Evolutionary conservation across 2,797 vertebrate species (phyloP).

Genomic region (Hyperoplus lanceolatus): DNA sequence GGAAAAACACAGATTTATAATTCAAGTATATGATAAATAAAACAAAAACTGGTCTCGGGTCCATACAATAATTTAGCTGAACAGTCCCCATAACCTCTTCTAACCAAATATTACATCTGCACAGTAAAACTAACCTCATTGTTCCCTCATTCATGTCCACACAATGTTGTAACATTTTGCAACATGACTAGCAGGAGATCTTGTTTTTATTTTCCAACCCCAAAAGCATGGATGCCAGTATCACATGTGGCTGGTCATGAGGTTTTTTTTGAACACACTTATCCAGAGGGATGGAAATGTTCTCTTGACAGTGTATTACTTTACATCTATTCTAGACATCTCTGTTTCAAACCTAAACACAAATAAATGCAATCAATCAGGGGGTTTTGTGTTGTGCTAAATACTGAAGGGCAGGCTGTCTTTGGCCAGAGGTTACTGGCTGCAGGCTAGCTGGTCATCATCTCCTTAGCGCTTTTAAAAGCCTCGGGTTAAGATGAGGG

Average conservation of each 20-base stretch:
- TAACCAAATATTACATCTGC: background rate
- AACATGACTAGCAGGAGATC: background rate
- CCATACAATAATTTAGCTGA: too few relatives aligned
- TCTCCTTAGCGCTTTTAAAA: slow-evolving; percentile 26
- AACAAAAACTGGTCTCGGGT: too few relatives aligned
- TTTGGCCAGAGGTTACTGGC: slow-evolving; percentile 21
- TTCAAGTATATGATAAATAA: too few relatives aligned
- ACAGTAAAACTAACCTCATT: background rate
- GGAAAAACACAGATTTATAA: background rate
- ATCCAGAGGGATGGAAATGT: background rate
- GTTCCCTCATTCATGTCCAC: background rate
- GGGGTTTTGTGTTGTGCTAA: slow-evolving; percentile 15
- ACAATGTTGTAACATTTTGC: background rate
- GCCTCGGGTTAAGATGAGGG: slow-evolving; percentile 35
- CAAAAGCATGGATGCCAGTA: background rate
- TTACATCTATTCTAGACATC: background rate
- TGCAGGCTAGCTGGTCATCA: slow-evolving; percentile 25
- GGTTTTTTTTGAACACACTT: slow-evolving; percentile 1
- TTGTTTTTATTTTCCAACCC: background rate
- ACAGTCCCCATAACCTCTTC: background rate
- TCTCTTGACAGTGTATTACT: background rate
- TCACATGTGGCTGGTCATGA: slow-evolving; percentile 3
- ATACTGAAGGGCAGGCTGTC: background rate
- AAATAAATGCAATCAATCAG: background rate
- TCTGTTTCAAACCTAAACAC: slow-evolving; percentile 9